Evolutionary conservation across 2,797 vertebrate species (phyloP).

Genomic region (Pelochelys cantorii): DNA sequence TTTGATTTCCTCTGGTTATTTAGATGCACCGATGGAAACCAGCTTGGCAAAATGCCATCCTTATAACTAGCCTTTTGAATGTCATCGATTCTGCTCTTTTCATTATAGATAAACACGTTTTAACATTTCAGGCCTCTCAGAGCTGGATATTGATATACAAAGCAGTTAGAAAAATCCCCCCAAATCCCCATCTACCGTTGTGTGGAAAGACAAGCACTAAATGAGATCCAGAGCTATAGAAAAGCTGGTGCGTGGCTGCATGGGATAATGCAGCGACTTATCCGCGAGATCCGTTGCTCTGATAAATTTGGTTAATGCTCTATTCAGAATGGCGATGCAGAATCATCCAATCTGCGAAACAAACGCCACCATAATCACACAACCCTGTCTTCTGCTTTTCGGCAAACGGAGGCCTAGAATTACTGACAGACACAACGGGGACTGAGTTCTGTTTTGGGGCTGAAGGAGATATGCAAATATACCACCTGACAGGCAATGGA

Average conservation of each 20-base stretch:
- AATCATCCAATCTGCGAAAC: background rate
- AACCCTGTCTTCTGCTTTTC: background rate
- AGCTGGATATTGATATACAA: background rate
- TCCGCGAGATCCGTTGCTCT: background rate
- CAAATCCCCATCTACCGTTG: background rate
- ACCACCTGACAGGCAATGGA: background rate
- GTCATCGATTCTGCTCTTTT: constrained; percentile 19
- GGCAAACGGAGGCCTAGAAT: background rate
- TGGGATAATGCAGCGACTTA: background rate
- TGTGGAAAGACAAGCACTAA: constrained; percentile 1
- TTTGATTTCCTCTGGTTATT: background rate
- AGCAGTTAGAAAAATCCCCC: background rate
- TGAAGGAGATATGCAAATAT: background rate
- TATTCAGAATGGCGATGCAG: background rate
- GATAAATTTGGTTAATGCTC: background rate
- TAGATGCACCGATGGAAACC: constrained; percentile 11
- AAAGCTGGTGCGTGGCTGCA: background rate
- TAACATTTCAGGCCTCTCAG: background rate
- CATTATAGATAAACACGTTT: constrained; percentile 3
- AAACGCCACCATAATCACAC: background rate
- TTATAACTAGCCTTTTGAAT: constrained; percentile 27
- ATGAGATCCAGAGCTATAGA: background rate
- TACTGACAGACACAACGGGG: background rate
- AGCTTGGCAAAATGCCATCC: constrained; percentile 24
- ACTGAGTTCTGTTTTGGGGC: background rate